phyloP scores from a whole-genome alignment of 2,113 vertebrate genomes.

The Paratilapia polleni region DNA sequence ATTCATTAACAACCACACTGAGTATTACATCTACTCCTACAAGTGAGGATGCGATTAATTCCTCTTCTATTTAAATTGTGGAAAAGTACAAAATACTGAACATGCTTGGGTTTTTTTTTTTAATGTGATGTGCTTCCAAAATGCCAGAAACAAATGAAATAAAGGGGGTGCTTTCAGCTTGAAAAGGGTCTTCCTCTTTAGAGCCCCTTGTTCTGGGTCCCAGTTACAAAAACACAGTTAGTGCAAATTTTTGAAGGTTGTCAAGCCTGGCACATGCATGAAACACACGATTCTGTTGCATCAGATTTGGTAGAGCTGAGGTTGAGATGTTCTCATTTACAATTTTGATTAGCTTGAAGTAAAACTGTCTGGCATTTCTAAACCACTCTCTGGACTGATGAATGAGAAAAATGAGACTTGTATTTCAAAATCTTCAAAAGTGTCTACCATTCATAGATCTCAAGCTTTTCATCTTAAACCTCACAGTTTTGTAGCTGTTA shows the following conservation, averaged over 20 bases:
- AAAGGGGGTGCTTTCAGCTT: not conserved
- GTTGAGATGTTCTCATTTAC: not conserved
- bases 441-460: not conserved
- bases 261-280: not conserved
- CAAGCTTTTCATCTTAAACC: not conserved
- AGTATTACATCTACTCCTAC: constrained; percentile 18
- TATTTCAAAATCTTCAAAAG: not conserved
- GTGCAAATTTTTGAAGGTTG: not conserved
- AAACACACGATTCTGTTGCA: too few species aligned
- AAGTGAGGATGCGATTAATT: constrained; percentile 4
- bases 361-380: not conserved
- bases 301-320: not conserved
- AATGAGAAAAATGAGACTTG: not conserved
- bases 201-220: not conserved
- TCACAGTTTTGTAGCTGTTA: not conserved
- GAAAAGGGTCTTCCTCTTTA: not conserved
- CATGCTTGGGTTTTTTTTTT: not conserved
- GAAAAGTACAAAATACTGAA: not conserved
- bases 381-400: not conserved
- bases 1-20: constrained; percentile 44
- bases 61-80: not conserved
- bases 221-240: not conserved
- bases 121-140: not conserved
- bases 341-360: not conserved
- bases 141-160: not conserved